Percentiles rank a stretch among this genome's conserved stretches.
Evolutionary conservation across 2,888 invertebrate species (phyloP).

Genomic region (Criorhina ranunculi): DNA sequence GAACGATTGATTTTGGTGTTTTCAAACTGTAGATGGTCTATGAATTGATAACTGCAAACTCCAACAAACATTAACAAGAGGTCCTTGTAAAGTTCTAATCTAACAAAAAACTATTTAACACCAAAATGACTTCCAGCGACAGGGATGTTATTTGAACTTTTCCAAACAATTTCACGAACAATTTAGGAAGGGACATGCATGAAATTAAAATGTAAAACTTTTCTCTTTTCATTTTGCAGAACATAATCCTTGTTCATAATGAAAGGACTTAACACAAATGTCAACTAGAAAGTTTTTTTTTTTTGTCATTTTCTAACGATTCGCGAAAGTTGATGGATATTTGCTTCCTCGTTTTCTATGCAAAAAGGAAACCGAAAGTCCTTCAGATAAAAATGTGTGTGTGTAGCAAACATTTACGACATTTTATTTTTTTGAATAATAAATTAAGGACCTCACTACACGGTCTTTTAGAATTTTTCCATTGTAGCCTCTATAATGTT

Average conservation of each 20-base stretch:
- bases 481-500: constrained; percentile 2
- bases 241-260: constrained; percentile 2
- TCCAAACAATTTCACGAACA: too few relatives aligned
- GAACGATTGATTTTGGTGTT: too few relatives aligned
- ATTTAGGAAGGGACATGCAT: not conserved
- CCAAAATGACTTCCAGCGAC: too few relatives aligned
- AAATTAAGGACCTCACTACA: constrained; percentile 21
- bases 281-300: not conserved
- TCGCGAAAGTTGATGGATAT: not conserved
- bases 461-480: not conserved
- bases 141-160: too few relatives aligned
- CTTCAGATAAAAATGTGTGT: not conserved
- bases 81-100: too few relatives aligned
- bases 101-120: too few relatives aligned
- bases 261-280: not conserved
- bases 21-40: too few relatives aligned
- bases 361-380: not conserved
- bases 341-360: not conserved
- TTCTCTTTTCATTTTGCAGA: constrained; percentile 1
- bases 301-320: not conserved
- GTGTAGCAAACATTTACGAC: not conserved
- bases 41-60: too few relatives aligned
- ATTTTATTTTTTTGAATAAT: constrained; percentile 16
- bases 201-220: not conserved
- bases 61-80: too few relatives aligned